phyloP scores from a whole-genome alignment of 2,888 invertebrate genomes.

The Lasioglossum leucozonium region DNA sequence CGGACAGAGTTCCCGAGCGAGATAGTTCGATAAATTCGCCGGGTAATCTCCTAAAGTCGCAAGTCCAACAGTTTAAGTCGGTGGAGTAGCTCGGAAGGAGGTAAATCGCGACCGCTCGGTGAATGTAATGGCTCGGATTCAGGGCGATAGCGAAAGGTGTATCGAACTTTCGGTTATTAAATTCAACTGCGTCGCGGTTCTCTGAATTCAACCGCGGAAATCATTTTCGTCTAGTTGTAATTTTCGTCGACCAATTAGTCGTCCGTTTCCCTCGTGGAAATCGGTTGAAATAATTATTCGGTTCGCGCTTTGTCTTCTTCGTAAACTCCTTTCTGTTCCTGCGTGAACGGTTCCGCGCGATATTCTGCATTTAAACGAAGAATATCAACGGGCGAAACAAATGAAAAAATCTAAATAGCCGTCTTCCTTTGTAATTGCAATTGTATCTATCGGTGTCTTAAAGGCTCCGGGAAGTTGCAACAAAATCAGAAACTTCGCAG shows the following conservation, averaged over 20 bases:
- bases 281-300: conserved; percentile 30
- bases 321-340: not conserved
- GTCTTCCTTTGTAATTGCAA: not conserved
- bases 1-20: conserved; percentile 83
- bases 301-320: conserved; percentile 13
- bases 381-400: no score
- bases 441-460: not conserved
- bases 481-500: not conserved
- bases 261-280: not conserved
- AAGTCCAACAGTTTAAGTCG: conserved; percentile 83
- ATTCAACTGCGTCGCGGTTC: conserved; percentile 53
- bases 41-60: conserved; percentile 82
- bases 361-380: not conserved
- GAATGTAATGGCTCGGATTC: conserved; percentile 76
- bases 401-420: not conserved
- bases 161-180: conserved; percentile 75
- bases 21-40: conserved; percentile 73
- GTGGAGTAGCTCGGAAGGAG: conserved; percentile 67
- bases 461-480: not conserved
- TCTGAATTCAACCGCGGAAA: conserved; percentile 18
- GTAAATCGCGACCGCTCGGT: conserved; percentile 69
- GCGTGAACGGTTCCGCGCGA: not conserved
- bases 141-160: conserved; percentile 67
- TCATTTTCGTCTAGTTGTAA: conserved; percentile 24
- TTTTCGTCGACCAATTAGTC: conserved; percentile 32